phyloP scores from a whole-genome alignment of 2,797 vertebrate species.

The Vultur gryphus region DNA sequence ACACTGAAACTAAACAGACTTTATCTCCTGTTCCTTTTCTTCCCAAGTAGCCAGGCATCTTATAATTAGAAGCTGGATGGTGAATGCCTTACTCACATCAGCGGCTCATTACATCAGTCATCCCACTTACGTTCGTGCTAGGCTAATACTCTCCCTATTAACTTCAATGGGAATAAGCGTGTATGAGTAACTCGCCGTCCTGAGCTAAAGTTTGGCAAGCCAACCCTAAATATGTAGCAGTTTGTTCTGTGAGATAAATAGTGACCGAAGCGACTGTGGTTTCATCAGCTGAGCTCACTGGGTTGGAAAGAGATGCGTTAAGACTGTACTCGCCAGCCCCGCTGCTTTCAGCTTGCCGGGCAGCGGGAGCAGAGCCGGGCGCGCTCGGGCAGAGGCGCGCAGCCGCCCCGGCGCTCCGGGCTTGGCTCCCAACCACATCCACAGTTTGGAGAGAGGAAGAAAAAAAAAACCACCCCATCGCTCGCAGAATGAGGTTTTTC shows the following conservation, averaged over 20 bases:
- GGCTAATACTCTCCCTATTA: not conserved
- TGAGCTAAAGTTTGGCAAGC: not conserved
- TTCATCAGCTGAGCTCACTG: not conserved
- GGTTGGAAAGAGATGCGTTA: not conserved
- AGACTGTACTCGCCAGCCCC: fast-evolving
- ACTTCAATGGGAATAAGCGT: not conserved
- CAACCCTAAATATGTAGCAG: not conserved
- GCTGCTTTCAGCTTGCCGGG: not conserved
- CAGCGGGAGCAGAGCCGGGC: not conserved
- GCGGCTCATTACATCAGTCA: not conserved
- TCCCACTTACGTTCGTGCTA: not conserved
- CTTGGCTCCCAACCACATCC: not conserved
- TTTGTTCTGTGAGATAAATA: not conserved
- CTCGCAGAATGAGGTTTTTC: not conserved
- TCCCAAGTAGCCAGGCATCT: not conserved
- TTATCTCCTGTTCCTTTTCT: not conserved
- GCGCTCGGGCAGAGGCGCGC: not conserved
- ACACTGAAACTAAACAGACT: not conserved
- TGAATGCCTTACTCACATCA: not conserved
- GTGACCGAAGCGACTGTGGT: not conserved
- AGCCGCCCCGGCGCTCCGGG: not conserved
- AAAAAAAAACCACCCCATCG: not conserved
- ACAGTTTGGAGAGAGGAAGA: not conserved
- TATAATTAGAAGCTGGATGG: not conserved
- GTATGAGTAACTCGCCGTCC: not conserved